Conservation (phyloP, 2,888 invertebrate genomes). For the Mimumesa dahlbomi region DNA sequence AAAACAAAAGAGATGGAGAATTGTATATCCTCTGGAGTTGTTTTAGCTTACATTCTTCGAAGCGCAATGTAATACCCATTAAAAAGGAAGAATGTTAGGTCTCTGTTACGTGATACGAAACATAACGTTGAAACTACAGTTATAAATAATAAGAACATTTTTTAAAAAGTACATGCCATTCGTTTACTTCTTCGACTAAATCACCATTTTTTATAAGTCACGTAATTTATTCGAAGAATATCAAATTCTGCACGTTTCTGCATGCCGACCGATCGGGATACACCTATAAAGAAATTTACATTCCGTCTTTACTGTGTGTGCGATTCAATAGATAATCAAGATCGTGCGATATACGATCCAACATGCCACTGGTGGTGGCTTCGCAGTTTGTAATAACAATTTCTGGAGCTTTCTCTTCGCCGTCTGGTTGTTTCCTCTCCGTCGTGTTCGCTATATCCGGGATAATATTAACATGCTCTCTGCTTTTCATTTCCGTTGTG, state of each 20-base stretch:
- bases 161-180: conserved; percentile 13
- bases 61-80: conserved; percentile 25
- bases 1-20: conserved; percentile 4
- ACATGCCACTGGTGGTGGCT: conserved; percentile 82
- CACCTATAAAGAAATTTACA: conserved; percentile 45
- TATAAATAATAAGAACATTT: conserved; percentile 37
- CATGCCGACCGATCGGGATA: no score
- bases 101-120: conserved; percentile 32
- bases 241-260: background rate
- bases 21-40: conserved; percentile 22
- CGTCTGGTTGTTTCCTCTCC: conserved; percentile 76
- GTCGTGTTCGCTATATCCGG: conserved; percentile 78
- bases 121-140: conserved; percentile 24
- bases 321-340: conserved; percentile 90
- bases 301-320: conserved; percentile 73
- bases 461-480: conserved; percentile 68
- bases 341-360: conserved; percentile 91
- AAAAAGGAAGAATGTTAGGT: conserved; percentile 26
- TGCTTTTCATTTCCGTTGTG: conserved; percentile 55
- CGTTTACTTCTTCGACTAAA: conserved; percentile 6
- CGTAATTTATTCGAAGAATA: no score
- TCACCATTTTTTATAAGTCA: no score
- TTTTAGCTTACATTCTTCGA: conserved; percentile 29
- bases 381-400: conserved; percentile 68
- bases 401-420: conserved; percentile 71